Base-by-base conservation (phyloP, 2,888 invertebrate genomes). In the Cyclophora punctaria region DNA sequence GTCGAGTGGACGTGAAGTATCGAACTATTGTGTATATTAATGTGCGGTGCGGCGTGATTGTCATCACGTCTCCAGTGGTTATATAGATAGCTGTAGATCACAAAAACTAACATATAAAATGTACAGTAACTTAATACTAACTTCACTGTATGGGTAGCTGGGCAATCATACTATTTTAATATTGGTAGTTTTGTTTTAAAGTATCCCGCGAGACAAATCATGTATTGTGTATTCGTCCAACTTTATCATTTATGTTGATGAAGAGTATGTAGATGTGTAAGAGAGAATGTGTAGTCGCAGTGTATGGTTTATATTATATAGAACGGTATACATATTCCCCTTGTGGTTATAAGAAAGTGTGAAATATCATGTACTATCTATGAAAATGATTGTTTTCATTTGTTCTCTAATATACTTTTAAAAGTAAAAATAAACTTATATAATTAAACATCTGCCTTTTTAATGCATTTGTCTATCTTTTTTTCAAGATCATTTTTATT, bases 131-230 rank as follows among this genome's bases (percentile, higher is more conserved):
- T 75, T 78, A 78, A 78, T 80, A 86, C 84, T 84, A 84, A 86
- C 80, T 83, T 82, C 84, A 82, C 82, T 82, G 75, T 80, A 79
- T 83, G 83, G 86, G 86, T 86, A 86, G 86, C 83, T 85, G 86
- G 86, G 84, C 85, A 85, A 86, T 83, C 84, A 72, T 82, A 83
- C 78, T 84, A 80, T 80, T 81, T 82, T 83, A 82, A 76, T 83
- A 80, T 75, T 75, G 71, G 72, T 79, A 79, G 72, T 76, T 75
- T 76, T 75, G 69, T 72, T 76, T 76, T 67, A 69, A 71, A 70
- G 66, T 77, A 73, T 71, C 69, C 72, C 69, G 69, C 73, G 69
- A 76, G 71, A 75, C 69, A 73, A 20, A 76, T 79, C 75, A 74
- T 82, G 80, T 80, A 72, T 75, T 68, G 71, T 73, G 75, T 74